Base-by-base conservation (phyloP, 2,888 invertebrate species). In the Thysanoteuthis rhombus region DNA sequence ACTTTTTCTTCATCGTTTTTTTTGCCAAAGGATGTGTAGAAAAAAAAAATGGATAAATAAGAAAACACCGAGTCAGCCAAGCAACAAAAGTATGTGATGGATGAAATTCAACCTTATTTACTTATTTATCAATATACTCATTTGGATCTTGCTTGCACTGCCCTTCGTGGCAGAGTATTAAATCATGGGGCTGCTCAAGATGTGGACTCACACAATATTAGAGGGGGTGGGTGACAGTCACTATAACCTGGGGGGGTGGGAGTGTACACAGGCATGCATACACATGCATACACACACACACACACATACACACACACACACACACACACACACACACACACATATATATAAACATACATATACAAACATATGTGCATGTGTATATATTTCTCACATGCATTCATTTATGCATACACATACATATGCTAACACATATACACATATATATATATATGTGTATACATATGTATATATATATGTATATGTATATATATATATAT, bases 31-130 rank as follows among this genome's bases (percentile, higher is more conserved):
- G 47, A 75, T 75, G 32, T 75, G n/a, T 10, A n/a, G n/a, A 75
- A 75, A 75, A n/a, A 32, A 28, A 25, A 28, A n/a, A n/a, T 75
- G n/a, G n/a, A 75, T 75, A 75, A 75, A 75, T 75, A 75, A 75
- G 32, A 58, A 75, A 32, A 75, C 32, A 75, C 0, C n/a, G n/a
- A 75, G 1, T 75, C 12, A n/a, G n/a, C 75, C 10, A 75, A 75
- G 75, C 75, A 75, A 75, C n/a, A 75, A 75, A 75, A 75, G 75
- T 75, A n/a, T 75, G n/a, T 75, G 75, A 75, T 75, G n/a, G 12
- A n/a, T 75, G 75, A 75, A 75, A 75, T 75, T 75, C 75, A 75
- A 75, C n/a, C n/a, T 75, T 75, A 75, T 75, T 75, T 75, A 75
- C 75, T n/a, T 75, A 75, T 58, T 32, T 75, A 75, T 75, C 75